Evolutionary conservation across 2,113 vertebrate genomes (phyloP).

Genomic region (Ardeotis arabs): DNA sequence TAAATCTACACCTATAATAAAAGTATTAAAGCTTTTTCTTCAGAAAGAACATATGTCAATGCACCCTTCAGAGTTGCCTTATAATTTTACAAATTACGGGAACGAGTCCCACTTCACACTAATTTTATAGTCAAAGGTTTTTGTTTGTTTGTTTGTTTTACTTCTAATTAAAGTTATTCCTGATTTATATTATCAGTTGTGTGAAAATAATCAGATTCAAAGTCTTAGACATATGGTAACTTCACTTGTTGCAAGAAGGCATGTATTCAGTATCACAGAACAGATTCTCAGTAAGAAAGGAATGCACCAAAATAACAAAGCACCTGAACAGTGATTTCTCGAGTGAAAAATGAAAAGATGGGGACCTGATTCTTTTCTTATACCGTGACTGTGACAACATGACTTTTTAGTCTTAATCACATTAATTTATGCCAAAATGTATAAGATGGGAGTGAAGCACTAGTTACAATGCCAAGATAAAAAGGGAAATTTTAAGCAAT

Average conservation of each 20-base stretch:
- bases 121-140: background rate
- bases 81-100: background rate
- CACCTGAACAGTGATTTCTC: background rate
- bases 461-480: background rate
- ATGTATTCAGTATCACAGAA: background rate
- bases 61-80: background rate
- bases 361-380: background rate
- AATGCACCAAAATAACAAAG: background rate
- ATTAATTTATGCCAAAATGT: background rate
- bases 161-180: constrained; percentile 16
- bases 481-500: background rate
- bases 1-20: background rate
- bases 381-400: background rate
- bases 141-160: background rate
- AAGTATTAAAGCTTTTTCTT: background rate
- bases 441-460: background rate
- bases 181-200: background rate
- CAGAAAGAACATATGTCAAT: background rate
- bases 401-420: background rate
- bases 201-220: background rate
- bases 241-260: background rate
- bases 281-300: background rate
- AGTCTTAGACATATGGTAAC: background rate
- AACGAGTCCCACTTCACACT: background rate
- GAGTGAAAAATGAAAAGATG: background rate